A percentile compares a stretch with the other conserved stretches of the same genome.
Evolutionary conservation across 2,888 invertebrate species (phyloP).

Genomic region (Sipunculus nudus): DNA sequence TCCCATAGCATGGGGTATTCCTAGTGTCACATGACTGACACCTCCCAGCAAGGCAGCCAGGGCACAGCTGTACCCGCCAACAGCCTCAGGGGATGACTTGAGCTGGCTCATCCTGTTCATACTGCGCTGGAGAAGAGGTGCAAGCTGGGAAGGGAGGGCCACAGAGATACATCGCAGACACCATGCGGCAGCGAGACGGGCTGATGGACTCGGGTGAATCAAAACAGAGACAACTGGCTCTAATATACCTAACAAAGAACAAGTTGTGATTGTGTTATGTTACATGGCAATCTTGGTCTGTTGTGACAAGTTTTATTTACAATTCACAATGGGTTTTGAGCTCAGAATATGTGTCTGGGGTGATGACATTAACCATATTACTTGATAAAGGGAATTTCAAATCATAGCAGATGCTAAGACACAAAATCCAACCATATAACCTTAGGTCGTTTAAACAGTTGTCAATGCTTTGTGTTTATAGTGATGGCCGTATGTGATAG

Average conservation of each 20-base stretch:
- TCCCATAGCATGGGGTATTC: constrained; percentile 95
- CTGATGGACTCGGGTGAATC: constrained; percentile 88
- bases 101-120: constrained; percentile 71
- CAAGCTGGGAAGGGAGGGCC: constrained; percentile 93
- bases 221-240: constrained; percentile 85
- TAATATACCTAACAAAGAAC: constrained; percentile 72
- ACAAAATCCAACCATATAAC: too few species aligned
- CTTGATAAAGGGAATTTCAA: too few species aligned
- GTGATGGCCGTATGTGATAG: too few species aligned
- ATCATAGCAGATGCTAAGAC: too few species aligned
- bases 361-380: too few species aligned
- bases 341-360: too few species aligned
- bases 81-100: constrained; percentile 80
- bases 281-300: too few species aligned
- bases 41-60: constrained; percentile 89
- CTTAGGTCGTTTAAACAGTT: too few species aligned
- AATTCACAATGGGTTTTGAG: too few species aligned
- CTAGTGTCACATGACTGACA: constrained; percentile 76
- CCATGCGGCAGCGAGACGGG: constrained; percentile 93
- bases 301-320: too few species aligned
- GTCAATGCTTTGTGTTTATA: too few species aligned
- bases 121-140: constrained; percentile 85
- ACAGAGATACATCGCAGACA: constrained; percentile 90
- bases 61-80: constrained; percentile 86
- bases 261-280: too few species aligned